Conservation (phyloP, 2,888 invertebrate genomes). For the Mythimna pallens region DNA sequence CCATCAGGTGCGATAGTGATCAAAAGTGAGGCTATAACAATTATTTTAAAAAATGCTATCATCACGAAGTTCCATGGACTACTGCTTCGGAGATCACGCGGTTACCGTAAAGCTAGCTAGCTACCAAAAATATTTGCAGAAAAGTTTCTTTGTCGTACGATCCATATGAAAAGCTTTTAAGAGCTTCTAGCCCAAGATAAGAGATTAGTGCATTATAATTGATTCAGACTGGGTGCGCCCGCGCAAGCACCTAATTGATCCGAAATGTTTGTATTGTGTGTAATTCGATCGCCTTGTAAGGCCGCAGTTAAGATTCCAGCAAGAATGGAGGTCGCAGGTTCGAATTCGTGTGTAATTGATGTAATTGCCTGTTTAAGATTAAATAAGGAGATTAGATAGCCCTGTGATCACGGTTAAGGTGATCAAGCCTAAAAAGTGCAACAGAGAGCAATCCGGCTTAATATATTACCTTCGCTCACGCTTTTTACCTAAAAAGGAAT, state of each 20-base stretch:
- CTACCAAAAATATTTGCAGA: not conserved
- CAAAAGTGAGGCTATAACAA: no score
- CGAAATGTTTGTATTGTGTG: slow-evolving; percentile 64
- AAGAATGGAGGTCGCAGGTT: slow-evolving; percentile 48
- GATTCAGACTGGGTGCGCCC: slow-evolving; percentile 70
- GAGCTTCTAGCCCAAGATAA: slow-evolving; percentile 59
- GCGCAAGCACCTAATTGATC: slow-evolving; percentile 63
- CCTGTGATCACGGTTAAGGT: slow-evolving; percentile 44
- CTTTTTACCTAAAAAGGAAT: slow-evolving; percentile 29
- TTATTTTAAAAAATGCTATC: no score
- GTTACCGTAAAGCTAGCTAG: not conserved
- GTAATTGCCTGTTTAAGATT: slow-evolving; percentile 54
- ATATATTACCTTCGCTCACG: slow-evolving; percentile 36
- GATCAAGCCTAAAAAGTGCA: slow-evolving; percentile 45
- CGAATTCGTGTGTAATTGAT: slow-evolving; percentile 52
- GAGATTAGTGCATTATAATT: slow-evolving; percentile 70
- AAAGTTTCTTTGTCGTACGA: not conserved
- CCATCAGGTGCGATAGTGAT: no score
- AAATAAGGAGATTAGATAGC: slow-evolving; percentile 44
- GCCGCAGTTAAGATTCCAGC: slow-evolving; percentile 56
- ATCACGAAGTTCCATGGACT: not conserved
- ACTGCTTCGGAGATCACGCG: not conserved
- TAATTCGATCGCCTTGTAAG: slow-evolving; percentile 64
- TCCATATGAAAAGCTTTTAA: slow-evolving; percentile 50
- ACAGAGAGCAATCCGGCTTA: slow-evolving; percentile 23